Percentiles rank a stretch among this genome's conserved stretches.
Evolutionary conservation across 1,140 invertebrate genomes (phyloP).

Genomic region (Uloborus diversus): DNA sequence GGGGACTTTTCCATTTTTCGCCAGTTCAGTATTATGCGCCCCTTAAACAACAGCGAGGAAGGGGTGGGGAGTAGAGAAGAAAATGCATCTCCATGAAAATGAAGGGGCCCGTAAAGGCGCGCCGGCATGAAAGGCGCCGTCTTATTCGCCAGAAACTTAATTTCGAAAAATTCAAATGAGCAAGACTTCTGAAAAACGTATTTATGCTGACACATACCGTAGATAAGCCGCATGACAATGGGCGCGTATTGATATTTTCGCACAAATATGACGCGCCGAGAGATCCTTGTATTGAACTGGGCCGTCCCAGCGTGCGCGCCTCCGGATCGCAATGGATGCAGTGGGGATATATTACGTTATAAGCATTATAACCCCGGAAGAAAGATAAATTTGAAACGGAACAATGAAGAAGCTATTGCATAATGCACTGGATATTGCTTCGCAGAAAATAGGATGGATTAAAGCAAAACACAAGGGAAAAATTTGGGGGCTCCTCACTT

Average conservation of each 20-base stretch:
- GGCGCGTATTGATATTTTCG: slow-evolving; percentile 8
- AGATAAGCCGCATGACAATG: slow-evolving; percentile 40
- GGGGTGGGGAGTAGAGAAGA: background rate
- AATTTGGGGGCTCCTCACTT: too few species aligned
- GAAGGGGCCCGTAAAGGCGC: slow-evolving; percentile 5
- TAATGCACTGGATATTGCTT: too few species aligned
- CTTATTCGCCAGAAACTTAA: slow-evolving; percentile 50
- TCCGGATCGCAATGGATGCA: too few species aligned
- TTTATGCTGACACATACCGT: slow-evolving; percentile 37
- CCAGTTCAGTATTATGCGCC: background rate
- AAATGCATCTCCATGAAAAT: slow-evolving; percentile 13
- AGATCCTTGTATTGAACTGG: too few species aligned
- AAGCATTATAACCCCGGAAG: too few species aligned
- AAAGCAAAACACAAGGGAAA: too few species aligned
- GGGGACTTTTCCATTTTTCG: slow-evolving; percentile 34
- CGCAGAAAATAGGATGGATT: too few species aligned
- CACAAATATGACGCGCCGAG: too few species aligned
- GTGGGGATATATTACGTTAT: too few species aligned
- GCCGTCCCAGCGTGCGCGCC: too few species aligned
- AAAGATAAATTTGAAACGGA: too few species aligned
- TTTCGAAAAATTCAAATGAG: slow-evolving; percentile 53
- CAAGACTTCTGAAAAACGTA: slow-evolving; percentile 30
- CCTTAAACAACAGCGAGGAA: slow-evolving; percentile 31
- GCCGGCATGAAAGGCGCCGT: slow-evolving; percentile 10
- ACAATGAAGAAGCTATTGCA: too few species aligned